Evolutionary conservation across 2,888 invertebrate genomes (phyloP).

Genomic region (Lacanobia oleracea): DNA sequence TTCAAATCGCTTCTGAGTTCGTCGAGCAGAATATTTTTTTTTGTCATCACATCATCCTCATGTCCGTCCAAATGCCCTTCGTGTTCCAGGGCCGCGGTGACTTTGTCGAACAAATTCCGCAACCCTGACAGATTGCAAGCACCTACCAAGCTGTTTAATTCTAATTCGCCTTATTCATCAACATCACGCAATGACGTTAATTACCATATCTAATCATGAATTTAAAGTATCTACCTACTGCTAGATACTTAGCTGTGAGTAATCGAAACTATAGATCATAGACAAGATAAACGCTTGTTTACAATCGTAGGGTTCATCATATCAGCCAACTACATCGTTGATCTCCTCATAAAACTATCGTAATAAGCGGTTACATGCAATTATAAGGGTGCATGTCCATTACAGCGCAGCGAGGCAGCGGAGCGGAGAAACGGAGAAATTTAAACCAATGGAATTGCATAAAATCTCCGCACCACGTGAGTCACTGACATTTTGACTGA

Average conservation of each 20-base stretch:
- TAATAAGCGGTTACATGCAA: constrained; percentile 6
- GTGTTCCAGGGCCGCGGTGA: too few species aligned
- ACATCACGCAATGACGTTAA: constrained; percentile 10
- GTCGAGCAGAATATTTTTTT: too few species aligned
- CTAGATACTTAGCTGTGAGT: neutral
- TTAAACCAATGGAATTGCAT: too few species aligned
- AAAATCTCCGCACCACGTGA: too few species aligned
- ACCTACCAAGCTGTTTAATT: constrained; percentile 5
- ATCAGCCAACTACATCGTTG: constrained; percentile 10
- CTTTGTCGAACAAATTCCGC: too few species aligned
- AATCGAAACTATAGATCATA: constrained; percentile 25
- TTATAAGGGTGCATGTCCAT: neutral
- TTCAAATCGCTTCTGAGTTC: constrained; percentile 6
- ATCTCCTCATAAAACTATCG: constrained; percentile 12
- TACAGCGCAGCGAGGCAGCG: too few species aligned
- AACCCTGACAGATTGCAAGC: neutral
- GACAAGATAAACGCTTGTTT: constrained; percentile 33
- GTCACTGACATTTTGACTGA: too few species aligned
- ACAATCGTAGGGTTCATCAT: constrained; percentile 27
- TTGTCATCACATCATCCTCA: too few species aligned
- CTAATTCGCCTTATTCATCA: constrained; percentile 15
- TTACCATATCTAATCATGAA: constrained; percentile 22
- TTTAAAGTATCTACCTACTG: constrained; percentile 14
- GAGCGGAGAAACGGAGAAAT: too few species aligned
- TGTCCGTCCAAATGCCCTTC: too few species aligned